Evolutionary conservation across 1,140 invertebrate genomes (phyloP).

Genomic region (Trichoplusia ni): DNA sequence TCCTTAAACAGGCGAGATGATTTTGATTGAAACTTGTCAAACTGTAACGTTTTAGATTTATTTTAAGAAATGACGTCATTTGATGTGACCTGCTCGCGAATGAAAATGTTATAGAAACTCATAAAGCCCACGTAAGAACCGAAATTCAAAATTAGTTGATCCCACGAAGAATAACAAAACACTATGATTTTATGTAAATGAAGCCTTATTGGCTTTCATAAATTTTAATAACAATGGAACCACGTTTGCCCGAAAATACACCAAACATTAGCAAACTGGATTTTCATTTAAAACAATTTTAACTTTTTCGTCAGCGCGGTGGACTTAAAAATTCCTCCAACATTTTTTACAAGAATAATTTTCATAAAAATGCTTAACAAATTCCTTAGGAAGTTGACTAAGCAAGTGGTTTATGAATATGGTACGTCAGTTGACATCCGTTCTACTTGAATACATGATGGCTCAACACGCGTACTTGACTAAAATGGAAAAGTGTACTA

Average conservation of each 20-base stretch:
- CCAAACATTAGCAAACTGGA: conserved; percentile 3
- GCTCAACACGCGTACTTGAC: conserved; percentile 10
- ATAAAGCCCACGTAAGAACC: no score
- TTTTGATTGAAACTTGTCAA: no score
- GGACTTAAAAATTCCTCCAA: not conserved
- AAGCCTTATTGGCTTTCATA: no score
- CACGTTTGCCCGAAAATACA: not conserved
- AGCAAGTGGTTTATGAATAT: conserved; percentile 23
- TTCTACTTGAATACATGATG: conserved; percentile 28
- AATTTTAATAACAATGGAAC: no score
- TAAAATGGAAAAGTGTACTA: conserved; percentile 24
- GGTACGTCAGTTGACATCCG: conserved; percentile 26
- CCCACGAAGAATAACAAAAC: no score
- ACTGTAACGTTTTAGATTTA: no score
- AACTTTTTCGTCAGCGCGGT: not conserved
- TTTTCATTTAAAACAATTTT: conserved; percentile 10
- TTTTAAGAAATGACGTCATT: no score
- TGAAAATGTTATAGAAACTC: no score
- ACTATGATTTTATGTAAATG: no score
- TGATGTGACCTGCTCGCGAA: no score
- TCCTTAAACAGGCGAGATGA: no score
- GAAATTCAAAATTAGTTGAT: no score
- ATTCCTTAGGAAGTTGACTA: not conserved
- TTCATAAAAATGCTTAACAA: conserved; percentile 21
- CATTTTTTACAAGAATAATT: conserved; percentile 5